Base-by-base conservation (phyloP, 2,888 invertebrate genomes). In the Aporophyla nigra region DNA sequence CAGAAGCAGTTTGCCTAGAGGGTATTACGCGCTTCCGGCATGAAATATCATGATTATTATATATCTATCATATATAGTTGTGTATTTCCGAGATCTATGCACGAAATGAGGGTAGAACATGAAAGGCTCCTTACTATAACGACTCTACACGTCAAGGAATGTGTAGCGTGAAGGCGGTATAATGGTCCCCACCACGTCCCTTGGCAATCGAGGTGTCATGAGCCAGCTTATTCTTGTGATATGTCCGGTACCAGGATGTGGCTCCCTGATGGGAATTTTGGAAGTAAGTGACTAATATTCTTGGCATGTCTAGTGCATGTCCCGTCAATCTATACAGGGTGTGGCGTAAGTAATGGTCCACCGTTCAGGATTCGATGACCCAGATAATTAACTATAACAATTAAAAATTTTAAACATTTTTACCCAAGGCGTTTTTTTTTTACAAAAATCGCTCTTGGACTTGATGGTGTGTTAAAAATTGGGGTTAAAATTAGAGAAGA, bases 131-230 rank as follows among this genome's bases (percentile, higher is more conserved):
- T 12, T 19, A 14, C n/a, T 9, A 40, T 54, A 4, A n/a, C 7
- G 16, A 27, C n/a, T 12, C 2, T 19, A n/a, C 4, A 5, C 56
- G 27, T 33, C 54, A 51, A 12, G 16, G 2, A 21, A 43, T 12
- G 27, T 67, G 27, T 51, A 24, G 14, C 33, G 12, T 43, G 43
- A 54, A 54, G 49, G 56, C 49, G 5, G 40, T 33, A 53, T 75
- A 80, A 62, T 69, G 12, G 33, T 19, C 5, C 7, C 12, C 6
- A 33, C 33, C 33, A 33, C 14, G 21, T 75, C 78, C 76, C 82
- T 56, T 46, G 78, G 5, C 10, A 49, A 49, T 46, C 1, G 40
- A 68, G 76, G 78, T 79, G 82, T 82, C 82, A 53, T 82, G 46
- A 79, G 40, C 67, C 27, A 33, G 66, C 62, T 67, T 63, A 67